Evolutionary conservation across 1,140 invertebrate species (phyloP).

Genomic region (Aethina tumida): DNA sequence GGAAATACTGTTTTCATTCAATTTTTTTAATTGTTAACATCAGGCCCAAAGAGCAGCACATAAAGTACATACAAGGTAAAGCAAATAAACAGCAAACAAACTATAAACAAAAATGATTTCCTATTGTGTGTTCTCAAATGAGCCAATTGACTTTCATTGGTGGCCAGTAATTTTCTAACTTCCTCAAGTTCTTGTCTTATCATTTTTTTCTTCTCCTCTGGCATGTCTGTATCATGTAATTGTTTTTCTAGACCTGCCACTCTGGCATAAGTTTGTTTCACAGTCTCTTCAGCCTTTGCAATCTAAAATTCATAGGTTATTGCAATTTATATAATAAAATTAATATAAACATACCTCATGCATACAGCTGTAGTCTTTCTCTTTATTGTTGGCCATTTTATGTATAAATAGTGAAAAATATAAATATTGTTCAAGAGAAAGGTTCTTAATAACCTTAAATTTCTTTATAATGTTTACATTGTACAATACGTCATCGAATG

Average conservation of each 20-base stretch:
- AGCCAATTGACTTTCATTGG: slow-evolving; percentile 13
- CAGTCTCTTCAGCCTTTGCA: slow-evolving; percentile 3
- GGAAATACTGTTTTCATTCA: too few species aligned
- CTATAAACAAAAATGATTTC: slow-evolving; percentile 10
- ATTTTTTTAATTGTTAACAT: too few species aligned
- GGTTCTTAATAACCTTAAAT: too few species aligned
- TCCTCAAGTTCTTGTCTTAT: slow-evolving; percentile 9
- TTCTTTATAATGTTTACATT: too few species aligned
- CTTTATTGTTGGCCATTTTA: too few species aligned
- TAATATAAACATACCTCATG: too few species aligned
- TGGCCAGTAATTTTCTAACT: slow-evolving; percentile 14
- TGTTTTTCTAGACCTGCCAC: slow-evolving; percentile 4
- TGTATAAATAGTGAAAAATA: too few species aligned
- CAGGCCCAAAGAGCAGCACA: slow-evolving; percentile 5
- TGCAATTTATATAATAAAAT: too few species aligned
- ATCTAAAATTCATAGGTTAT: slow-evolving; percentile 3
- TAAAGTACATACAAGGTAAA: slow-evolving; percentile 11
- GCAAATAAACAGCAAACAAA: slow-evolving; percentile 7
- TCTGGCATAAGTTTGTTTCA: background rate
- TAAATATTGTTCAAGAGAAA: too few species aligned
- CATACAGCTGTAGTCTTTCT: too few species aligned
- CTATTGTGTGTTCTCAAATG: slow-evolving; percentile 18
- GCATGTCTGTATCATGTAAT: slow-evolving; percentile 4
- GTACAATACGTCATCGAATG: too few species aligned
- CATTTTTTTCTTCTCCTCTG: slow-evolving; percentile 4